Percentiles rank a stretch among this genome's conserved stretches.
These are phyloP conservation scores for Drosophila flavopinicola DNA, from an alignment of 2,888 invertebrate genomes.

Conservation along the genomic window DNA sequence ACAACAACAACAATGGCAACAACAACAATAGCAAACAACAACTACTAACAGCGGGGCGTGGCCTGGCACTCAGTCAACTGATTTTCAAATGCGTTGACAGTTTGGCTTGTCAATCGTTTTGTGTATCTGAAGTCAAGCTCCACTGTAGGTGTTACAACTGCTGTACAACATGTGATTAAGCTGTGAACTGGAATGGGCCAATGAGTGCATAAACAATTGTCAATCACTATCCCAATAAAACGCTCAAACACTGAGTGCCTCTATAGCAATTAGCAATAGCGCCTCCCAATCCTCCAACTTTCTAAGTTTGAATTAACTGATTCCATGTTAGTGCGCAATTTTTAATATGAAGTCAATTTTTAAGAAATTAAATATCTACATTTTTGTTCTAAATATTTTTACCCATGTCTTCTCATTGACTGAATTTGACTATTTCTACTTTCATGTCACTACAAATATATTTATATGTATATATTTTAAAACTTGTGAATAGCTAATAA, in stretches of 20 bases:
- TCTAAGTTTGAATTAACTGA: no score
- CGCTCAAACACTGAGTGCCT: background rate
- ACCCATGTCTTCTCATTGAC: no score
- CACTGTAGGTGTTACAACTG: slow-evolving; percentile 57
- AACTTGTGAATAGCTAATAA: no score
- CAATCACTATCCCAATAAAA: slow-evolving; percentile 19
- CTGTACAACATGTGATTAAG: slow-evolving; percentile 56
- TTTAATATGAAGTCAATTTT: no score
- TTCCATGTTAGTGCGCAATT: no score
- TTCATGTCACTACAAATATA: no score
- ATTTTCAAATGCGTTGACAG: slow-evolving; percentile 74
- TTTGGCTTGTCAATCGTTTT: slow-evolving; percentile 72
- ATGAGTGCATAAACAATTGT: slow-evolving; percentile 36
- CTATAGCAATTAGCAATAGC: background rate
- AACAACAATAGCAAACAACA: slow-evolving; percentile 9
- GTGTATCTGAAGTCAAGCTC: slow-evolving; percentile 39
- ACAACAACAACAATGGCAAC: slow-evolving; percentile 23
- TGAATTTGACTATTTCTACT: no score
- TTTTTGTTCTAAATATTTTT: no score
- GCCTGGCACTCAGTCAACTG: slow-evolving; percentile 62
- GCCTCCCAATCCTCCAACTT: no score
- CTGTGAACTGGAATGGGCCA: slow-evolving; percentile 50
- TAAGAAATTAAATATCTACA: no score
- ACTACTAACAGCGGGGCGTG: slow-evolving; percentile 36
- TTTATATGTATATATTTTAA: no score